A percentile compares a stretch with the other conserved stretches of the same genome.
These are phyloP conservation scores for Perizoma flavofasciatum DNA, from an alignment of 2,888 invertebrate genomes.

Conservation along the genomic window DNA sequence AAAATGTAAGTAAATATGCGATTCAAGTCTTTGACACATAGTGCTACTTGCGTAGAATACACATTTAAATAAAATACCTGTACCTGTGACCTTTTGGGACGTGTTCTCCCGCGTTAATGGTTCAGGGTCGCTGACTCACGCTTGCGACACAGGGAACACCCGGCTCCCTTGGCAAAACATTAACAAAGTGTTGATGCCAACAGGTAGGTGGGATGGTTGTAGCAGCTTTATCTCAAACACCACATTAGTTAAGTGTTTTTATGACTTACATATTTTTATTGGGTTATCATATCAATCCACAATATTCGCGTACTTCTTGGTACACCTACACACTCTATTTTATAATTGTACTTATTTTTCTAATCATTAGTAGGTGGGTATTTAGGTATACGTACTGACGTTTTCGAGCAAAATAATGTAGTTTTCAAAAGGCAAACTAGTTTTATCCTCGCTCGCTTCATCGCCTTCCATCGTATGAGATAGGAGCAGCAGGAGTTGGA, in stretches of 20 bases:
- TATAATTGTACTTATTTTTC: slow-evolving; percentile 4
- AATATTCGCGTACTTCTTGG: slow-evolving; percentile 18
- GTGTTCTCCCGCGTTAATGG: slow-evolving; percentile 62
- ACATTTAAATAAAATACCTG: slow-evolving; percentile 43
- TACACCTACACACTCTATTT: not conserved
- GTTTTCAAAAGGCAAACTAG: slow-evolving; percentile 18
- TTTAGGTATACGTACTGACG: slow-evolving; percentile 8
- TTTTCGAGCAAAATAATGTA: slow-evolving; percentile 12
- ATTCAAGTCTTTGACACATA: not conserved
- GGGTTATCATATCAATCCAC: slow-evolving; percentile 32
- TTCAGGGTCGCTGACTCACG: slow-evolving; percentile 72
- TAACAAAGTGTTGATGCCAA: slow-evolving; percentile 47
- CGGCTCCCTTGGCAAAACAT: slow-evolving; percentile 61
- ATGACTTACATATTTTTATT: slow-evolving; percentile 30
- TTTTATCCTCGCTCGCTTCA: slow-evolving; percentile 14
- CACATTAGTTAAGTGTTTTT: slow-evolving; percentile 35
- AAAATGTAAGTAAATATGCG: too few relatives aligned
- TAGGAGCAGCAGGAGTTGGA: slow-evolving; percentile 2
- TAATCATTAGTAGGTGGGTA: slow-evolving; percentile 6
- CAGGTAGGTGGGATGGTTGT: slow-evolving; percentile 31
- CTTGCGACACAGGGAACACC: slow-evolving; percentile 71
- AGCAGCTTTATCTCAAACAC: slow-evolving; percentile 35
- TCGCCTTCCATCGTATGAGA: slow-evolving; percentile 13
- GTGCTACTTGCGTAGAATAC: slow-evolving; percentile 17
- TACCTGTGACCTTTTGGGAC: slow-evolving; percentile 52